Evolutionary conservation across 1,140 invertebrate genomes (phyloP).

Genomic region (Teleopsis dalmanni): DNA sequence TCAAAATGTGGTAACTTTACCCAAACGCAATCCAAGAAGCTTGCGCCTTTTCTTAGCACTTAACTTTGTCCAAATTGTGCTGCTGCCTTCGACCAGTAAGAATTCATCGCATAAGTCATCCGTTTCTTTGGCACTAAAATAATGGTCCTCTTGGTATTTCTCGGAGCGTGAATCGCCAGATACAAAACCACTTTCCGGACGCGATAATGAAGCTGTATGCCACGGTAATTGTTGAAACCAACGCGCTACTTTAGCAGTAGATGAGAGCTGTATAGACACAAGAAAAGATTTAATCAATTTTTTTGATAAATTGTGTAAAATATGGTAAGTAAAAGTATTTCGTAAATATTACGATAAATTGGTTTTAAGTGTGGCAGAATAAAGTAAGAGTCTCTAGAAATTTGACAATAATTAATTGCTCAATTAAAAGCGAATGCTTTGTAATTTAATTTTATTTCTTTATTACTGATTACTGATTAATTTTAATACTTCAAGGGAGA

Average conservation of each 20-base stretch:
- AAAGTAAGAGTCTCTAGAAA: no score
- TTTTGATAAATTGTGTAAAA: no score
- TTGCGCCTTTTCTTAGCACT: constrained; percentile 60
- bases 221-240: constrained; percentile 63
- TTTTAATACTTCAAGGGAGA: no score
- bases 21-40: constrained; percentile 55
- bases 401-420: no score
- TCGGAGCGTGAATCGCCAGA: constrained; percentile 49
- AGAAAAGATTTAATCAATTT: no score
- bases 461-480: no score
- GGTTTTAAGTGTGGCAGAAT: no score
- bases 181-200: constrained; percentile 64
- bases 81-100: constrained; percentile 50
- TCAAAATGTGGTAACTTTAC: constrained; percentile 57
- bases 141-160: constrained; percentile 40
- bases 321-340: no score
- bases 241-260: constrained; percentile 61
- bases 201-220: constrained; percentile 52
- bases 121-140: constrained; percentile 39
- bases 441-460: no score
- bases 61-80: constrained; percentile 54
- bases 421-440: no score
- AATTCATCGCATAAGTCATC: constrained; percentile 48
- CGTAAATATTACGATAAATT: no score
- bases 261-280: constrained; percentile 59